These are phyloP conservation scores for Erythrolamprus reginae DNA, from an alignment of 2,113 vertebrate species.

Conservation along the genomic window DNA sequence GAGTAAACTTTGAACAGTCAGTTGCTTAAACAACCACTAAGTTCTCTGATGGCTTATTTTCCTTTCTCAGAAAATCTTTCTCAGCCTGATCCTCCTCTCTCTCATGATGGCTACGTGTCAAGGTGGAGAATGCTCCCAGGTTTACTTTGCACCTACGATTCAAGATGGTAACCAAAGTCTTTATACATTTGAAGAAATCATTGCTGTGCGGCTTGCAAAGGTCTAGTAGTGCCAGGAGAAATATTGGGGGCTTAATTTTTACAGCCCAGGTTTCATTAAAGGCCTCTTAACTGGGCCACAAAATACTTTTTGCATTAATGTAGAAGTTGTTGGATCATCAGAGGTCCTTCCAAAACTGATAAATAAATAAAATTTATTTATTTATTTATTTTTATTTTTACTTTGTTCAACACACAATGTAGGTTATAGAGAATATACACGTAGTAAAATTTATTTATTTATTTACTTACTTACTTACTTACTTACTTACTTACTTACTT, in stretches of 20 bases:
- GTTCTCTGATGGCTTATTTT: not conserved
- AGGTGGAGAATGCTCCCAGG: not conserved
- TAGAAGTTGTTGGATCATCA: not conserved
- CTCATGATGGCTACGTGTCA: not conserved
- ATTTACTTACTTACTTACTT: no score
- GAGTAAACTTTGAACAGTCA: not conserved
- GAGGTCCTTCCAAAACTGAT: not conserved
- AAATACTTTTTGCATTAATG: not conserved
- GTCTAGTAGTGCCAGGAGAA: not conserved
- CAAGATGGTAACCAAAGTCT: not conserved
- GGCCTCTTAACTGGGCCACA: not conserved
- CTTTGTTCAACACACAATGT: no score
- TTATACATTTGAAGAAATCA: not conserved
- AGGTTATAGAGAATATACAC: no score
- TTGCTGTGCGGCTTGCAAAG: not conserved
- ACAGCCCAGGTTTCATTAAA: not conserved
- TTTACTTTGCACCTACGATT: fast-evolving
- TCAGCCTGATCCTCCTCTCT: not conserved
- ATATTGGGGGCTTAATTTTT: not conserved
- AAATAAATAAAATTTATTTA: not conserved
- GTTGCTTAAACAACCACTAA: not conserved
- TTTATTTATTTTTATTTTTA: no score
- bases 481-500: no score
- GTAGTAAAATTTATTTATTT: no score
- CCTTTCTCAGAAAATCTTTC: not conserved